Percentiles rank a stretch among this genome's conserved stretches.
Evolutionary conservation across 2,113 vertebrate genomes (phyloP).

Genomic region (Ammodytes dubius): DNA sequence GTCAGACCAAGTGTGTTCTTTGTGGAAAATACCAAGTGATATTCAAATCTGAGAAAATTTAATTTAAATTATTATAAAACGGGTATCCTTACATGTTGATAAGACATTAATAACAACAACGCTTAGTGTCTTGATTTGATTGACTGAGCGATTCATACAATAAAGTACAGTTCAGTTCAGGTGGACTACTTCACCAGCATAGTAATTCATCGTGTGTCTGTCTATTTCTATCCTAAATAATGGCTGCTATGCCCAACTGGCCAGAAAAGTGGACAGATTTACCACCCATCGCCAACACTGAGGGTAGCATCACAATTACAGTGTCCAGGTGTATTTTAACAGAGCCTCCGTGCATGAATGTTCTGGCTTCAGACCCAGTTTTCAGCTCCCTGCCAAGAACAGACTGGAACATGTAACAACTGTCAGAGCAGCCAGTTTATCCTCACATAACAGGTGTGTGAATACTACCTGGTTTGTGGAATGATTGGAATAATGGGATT

Average conservation of each 20-base stretch:
- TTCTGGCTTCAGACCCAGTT: slow-evolving; percentile 1
- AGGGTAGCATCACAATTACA: slow-evolving; percentile 7
- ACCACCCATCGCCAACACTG: slow-evolving; percentile 21
- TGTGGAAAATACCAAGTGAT: too few relatives aligned
- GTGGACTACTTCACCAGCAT: not conserved
- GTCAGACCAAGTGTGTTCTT: too few relatives aligned
- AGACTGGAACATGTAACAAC: not conserved
- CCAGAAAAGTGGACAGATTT: not conserved
- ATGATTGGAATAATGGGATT: too few relatives aligned
- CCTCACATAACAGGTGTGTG: not conserved
- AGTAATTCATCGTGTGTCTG: not conserved
- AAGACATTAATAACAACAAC: too few relatives aligned
- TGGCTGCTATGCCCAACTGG: slow-evolving; percentile 16
- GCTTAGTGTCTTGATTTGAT: too few relatives aligned
- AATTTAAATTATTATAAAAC: too few relatives aligned
- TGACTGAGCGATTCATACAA: too few relatives aligned
- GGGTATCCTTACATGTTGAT: too few relatives aligned
- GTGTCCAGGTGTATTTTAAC: slow-evolving; percentile 1
- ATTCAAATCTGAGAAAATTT: too few relatives aligned
- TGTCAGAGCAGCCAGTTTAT: not conserved
- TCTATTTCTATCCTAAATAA: slow-evolving; percentile 19
- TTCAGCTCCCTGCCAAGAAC: not conserved
- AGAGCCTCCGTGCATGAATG: not conserved
- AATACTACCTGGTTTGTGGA: not conserved
- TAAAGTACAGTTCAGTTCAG: not conserved